Evolutionary conservation across 1,140 invertebrate genomes (phyloP).

Genomic region (Reticulitermes speratus): DNA sequence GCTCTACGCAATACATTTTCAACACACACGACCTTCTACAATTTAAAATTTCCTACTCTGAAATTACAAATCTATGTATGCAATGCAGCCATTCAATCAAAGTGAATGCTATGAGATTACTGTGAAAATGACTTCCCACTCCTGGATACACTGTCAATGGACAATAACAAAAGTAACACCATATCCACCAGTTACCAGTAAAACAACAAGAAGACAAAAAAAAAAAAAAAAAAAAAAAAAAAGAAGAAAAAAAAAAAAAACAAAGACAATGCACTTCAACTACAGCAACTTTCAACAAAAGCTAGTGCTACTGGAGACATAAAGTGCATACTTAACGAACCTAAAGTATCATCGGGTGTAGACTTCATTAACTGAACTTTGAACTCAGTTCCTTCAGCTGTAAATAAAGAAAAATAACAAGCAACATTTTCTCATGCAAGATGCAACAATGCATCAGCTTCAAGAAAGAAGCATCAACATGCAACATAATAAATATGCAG

Average conservation of each 20-base stretch:
- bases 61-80: too few species aligned
- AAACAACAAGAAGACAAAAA: too few species aligned
- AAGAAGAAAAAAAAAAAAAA: background rate
- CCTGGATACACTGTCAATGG: background rate
- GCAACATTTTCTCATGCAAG: background rate
- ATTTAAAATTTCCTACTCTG: too few species aligned
- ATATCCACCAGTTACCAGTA: too few species aligned
- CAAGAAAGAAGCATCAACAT: background rate
- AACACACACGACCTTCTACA: too few species aligned
- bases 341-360: background rate
- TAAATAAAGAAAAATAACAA: background rate
- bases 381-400: slow-evolving; percentile 11
- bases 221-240: background rate
- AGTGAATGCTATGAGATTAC: too few species aligned
- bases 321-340: background rate
- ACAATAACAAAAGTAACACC: background rate
- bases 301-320: background rate
- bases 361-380: background rate
- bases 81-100: too few species aligned
- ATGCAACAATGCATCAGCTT: background rate
- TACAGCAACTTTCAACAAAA: background rate
- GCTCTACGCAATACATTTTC: too few species aligned
- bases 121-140: background rate
- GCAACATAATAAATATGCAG: background rate
- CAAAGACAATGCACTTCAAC: background rate